A percentile compares a stretch with the other conserved stretches of the same genome.
phyloP scores from a whole-genome alignment of 1,140 invertebrate species.

The Trachymyrmex septentrionalis region DNA sequence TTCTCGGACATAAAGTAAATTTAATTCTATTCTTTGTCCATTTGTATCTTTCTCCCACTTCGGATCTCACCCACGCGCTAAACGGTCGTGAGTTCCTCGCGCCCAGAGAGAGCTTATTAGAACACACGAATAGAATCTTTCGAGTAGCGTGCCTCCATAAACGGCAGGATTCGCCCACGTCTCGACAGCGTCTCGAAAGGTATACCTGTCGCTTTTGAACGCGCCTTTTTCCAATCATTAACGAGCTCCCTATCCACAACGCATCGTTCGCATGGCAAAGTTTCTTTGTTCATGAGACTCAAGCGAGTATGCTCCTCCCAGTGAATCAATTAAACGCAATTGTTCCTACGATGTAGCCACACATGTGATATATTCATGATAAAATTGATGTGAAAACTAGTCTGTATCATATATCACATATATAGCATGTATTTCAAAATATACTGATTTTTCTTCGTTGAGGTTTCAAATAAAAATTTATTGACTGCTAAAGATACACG shows the following conservation, averaged over 20 bases:
- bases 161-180: slow-evolving; percentile 78
- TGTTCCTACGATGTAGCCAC: slow-evolving; percentile 17
- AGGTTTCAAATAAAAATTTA: background rate
- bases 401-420: background rate
- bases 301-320: slow-evolving; percentile 42
- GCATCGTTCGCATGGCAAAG: slow-evolving; percentile 31
- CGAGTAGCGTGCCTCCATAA: slow-evolving; percentile 65
- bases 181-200: slow-evolving; percentile 67
- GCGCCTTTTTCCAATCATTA: slow-evolving; percentile 72
- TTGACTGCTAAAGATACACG: background rate
- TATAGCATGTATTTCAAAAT: background rate
- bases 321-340: slow-evolving; percentile 53
- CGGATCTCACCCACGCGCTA: slow-evolving; percentile 69
- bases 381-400: slow-evolving; percentile 1
- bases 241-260: slow-evolving; percentile 56
- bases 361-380: background rate
- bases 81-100: slow-evolving; percentile 70
- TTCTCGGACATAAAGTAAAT: slow-evolving; percentile 10
- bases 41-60: slow-evolving; percentile 48
- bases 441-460: background rate
- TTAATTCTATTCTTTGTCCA: slow-evolving; percentile 17
- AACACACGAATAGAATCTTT: slow-evolving; percentile 75
- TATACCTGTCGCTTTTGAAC: slow-evolving; percentile 70
- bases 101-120: slow-evolving; percentile 76
- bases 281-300: slow-evolving; percentile 66